A percentile compares a stretch with the other conserved stretches of the same genome.
Conservation (phyloP, 64 coral and sea anemone species). For the Orbicella faveolata region DNA sequence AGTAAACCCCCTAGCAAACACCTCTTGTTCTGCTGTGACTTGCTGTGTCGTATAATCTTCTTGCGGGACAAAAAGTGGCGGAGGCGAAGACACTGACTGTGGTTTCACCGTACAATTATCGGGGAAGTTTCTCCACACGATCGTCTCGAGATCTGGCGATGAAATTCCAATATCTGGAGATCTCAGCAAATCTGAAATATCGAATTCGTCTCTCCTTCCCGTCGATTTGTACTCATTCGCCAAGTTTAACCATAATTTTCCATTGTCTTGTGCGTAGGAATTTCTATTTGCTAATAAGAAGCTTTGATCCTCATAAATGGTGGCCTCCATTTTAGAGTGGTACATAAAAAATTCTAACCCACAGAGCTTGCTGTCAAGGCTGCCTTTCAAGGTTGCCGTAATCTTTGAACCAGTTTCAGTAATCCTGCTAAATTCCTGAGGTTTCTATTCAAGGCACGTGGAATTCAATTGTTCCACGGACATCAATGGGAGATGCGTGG, state of each 20-base stretch:
- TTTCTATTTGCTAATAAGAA: slow-evolving; percentile 68
- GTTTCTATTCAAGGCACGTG: slow-evolving; percentile 34
- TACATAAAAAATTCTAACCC: background rate
- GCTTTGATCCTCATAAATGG: slow-evolving; percentile 76
- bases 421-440: slow-evolving; percentile 7
- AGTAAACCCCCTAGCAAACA: slow-evolving; percentile 86
- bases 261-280: slow-evolving; percentile 58
- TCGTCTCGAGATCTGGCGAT: slow-evolving; percentile 80
- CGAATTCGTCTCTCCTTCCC: slow-evolving; percentile 57
- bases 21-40: slow-evolving; percentile 88
- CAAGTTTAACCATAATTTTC: slow-evolving; percentile 53
- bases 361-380: background rate
- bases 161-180: slow-evolving; percentile 88
- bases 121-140: slow-evolving; percentile 65
- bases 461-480: slow-evolving; percentile 25
- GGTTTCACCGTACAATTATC: slow-evolving; percentile 35
- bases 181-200: slow-evolving; percentile 66
- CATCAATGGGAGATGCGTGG: slow-evolving; percentile 39
- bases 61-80: slow-evolving; percentile 16
- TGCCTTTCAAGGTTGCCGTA: background rate
- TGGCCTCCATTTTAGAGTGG: slow-evolving; percentile 51
- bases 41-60: slow-evolving; percentile 45
- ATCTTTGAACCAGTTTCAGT: background rate
- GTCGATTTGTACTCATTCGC: slow-evolving; percentile 56
- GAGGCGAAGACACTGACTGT: background rate